Evolutionary conservation across 2,888 invertebrate genomes (phyloP).

Genomic region (Phragmatobia fuliginosa): DNA sequence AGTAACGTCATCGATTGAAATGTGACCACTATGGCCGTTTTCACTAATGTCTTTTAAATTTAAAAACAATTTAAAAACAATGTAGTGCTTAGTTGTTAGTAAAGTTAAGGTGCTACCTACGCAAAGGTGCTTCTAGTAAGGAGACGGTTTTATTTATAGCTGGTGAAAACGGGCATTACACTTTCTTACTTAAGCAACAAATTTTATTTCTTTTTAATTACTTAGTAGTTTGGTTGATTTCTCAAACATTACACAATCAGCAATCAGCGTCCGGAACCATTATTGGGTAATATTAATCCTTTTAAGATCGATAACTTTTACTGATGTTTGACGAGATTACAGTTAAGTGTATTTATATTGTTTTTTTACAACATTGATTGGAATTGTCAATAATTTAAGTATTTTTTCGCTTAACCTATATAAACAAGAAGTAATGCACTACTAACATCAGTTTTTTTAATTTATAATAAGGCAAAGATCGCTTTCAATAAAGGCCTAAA

Average conservation of each 20-base stretch:
- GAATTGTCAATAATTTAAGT: conserved; percentile 27
- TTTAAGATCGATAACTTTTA: conserved; percentile 56
- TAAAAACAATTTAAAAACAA: too few species aligned
- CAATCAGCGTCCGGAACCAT: conserved; percentile 44
- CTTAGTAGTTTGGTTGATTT: conserved; percentile 33
- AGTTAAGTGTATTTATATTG: conserved; percentile 38
- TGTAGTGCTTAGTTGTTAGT: too few species aligned
- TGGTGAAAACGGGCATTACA: too few species aligned
- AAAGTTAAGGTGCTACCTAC: too few species aligned
- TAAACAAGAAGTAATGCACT: not conserved
- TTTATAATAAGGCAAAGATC: not conserved
- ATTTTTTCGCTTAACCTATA: not conserved
- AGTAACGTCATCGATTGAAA: not conserved
- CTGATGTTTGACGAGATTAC: conserved; percentile 42
- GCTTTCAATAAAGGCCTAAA: not conserved
- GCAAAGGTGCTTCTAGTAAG: too few species aligned
- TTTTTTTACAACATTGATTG: conserved; percentile 34
- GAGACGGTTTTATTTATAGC: too few species aligned
- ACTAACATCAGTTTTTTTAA: not conserved
- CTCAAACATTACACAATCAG: conserved; percentile 41
- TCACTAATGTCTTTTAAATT: too few species aligned
- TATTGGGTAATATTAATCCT: conserved; percentile 55
- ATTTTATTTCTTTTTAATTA: conserved; percentile 32
- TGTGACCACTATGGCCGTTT: not conserved
- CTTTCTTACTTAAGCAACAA: conserved; percentile 10